Base-by-base conservation (phyloP, 2,797 vertebrate genomes). In the Ceryle rudis region DNA sequence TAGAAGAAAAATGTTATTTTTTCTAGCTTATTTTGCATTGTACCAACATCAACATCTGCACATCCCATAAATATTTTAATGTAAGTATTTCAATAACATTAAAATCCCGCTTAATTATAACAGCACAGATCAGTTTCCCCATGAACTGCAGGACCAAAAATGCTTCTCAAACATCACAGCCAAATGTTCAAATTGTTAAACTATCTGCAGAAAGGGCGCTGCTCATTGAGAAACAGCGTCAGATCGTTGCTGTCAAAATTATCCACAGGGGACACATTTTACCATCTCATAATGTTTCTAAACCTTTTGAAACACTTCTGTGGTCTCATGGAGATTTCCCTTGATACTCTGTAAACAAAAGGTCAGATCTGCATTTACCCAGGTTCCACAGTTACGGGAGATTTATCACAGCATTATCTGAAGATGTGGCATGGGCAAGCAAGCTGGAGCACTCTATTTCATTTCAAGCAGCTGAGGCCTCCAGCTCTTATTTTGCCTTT, bases 341-440 rank as follows among this genome's bases (percentile, higher is more conserved):
- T 37, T 51, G 96, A 77, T 66, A 95, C 82, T 41, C 69, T 89
- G 94, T 97, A 97, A 97, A 97, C 95, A 97, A 97, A 97, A 97
- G 97, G 97, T 97, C 96, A 93, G 78, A 95, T 93, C 93, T 95
- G 96, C 95, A 96, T 96, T 97, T 96, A 96, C 69, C 80, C 87
- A 96, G 79, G 87, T 90, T 93, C 81, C 89, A 86, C n/a, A 82
- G 75, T 84, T 95, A 91, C 11, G 47, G 58, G 21, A 96, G 77
- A 97, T 96, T 96, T 95, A 94, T 92, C 71, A 71, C 79, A 79
- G 81, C 52, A 51, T 67, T 89, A 82, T 77, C 52, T 91, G 60
- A 91, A 89, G 82, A 66, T 47, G 81, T 10, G 37, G 73, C 46
- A 72, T 12, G 35, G 79, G 47, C 33, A 61, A 74, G 70, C 47